Percentiles rank a stretch among this genome's conserved stretches.
Conservation (phyloP, 2,888 invertebrate genomes). For the Synanthedon myopaeformis region DNA sequence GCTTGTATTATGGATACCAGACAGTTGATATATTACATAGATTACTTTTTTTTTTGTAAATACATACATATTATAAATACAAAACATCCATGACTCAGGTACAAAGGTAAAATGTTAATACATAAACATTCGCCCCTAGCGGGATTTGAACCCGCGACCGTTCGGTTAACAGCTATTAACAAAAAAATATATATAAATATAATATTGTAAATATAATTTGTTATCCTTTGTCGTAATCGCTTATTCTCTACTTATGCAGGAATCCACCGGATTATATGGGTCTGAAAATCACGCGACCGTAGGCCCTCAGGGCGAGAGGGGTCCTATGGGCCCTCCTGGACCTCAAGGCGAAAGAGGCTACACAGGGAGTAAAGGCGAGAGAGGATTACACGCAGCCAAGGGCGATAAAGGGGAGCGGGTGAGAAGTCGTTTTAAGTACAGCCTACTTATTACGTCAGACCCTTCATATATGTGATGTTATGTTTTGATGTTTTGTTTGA, state of each 20-base stretch:
- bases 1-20: too few species aligned
- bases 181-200: too few species aligned
- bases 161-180: too few species aligned
- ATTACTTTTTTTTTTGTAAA: too few species aligned
- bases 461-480: slow-evolving; percentile 1
- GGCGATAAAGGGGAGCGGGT: slow-evolving; percentile 83
- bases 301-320: slow-evolving; percentile 78
- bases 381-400: slow-evolving; percentile 71
- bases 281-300: slow-evolving; percentile 71
- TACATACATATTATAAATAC: too few species aligned
- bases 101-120: too few species aligned
- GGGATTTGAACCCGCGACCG: too few species aligned
- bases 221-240: slow-evolving; percentile 10
- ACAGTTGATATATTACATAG: too few species aligned
- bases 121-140: too few species aligned
- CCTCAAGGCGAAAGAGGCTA: slow-evolving; percentile 76
- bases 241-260: slow-evolving; percentile 42
- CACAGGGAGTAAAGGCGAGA: slow-evolving; percentile 71
- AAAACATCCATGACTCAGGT: too few species aligned
- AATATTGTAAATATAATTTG: too few species aligned
- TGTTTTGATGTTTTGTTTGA: slow-evolving; percentile 4
- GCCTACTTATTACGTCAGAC: background rate
- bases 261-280: slow-evolving; percentile 63
- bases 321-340: slow-evolving; percentile 74
- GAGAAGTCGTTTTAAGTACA: slow-evolving; percentile 21